These are phyloP conservation scores for Serinus canaria DNA, from an alignment of 2,113 vertebrate species.

Conservation along the genomic window DNA sequence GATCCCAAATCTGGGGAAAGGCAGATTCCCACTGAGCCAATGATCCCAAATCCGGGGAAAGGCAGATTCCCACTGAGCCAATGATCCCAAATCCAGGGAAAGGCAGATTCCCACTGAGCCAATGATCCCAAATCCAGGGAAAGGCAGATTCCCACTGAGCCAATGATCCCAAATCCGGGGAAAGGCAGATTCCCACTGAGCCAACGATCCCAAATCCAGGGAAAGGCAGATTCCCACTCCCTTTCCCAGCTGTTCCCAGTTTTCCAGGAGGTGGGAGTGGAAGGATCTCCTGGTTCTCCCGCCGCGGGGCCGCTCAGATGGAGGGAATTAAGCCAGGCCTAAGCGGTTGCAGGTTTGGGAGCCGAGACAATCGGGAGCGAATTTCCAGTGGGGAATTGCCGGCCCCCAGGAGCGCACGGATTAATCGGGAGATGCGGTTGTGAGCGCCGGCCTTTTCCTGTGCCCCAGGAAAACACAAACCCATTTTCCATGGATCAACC, in stretches of 20 bases:
- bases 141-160: too few relatives aligned
- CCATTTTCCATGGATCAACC: neutral
- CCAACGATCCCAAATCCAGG: neutral
- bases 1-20: too few relatives aligned
- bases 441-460: neutral
- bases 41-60: neutral
- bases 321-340: neutral
- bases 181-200: too few relatives aligned
- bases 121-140: neutral
- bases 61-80: neutral
- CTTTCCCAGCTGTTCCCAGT: neutral
- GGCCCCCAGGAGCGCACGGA: neutral
- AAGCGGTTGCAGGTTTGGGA: constrained; percentile 47
- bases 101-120: too few relatives aligned
- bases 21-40: too few relatives aligned
- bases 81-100: neutral
- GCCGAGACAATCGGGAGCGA: neutral
- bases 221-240: neutral
- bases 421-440: constrained; percentile 18
- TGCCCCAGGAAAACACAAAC: neutral
- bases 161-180: neutral
- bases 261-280: neutral
- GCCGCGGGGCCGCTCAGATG: neutral
- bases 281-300: neutral
- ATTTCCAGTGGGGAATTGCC: neutral